phyloP scores from a whole-genome alignment of 2,888 invertebrate genomes.

The Cephus rjabovi region DNA sequence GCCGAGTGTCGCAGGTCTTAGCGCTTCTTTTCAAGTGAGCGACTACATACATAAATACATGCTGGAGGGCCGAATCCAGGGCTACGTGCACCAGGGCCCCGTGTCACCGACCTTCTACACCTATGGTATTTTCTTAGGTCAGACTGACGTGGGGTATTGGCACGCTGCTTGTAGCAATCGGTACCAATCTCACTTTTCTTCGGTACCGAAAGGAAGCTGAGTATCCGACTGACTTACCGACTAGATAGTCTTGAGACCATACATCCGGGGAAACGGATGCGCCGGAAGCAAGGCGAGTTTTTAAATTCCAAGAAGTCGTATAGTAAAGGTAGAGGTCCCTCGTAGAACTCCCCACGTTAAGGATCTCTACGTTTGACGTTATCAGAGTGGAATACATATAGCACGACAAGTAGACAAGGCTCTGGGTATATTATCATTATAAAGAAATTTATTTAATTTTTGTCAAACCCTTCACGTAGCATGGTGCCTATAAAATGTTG shows the following conservation, averaged over 20 bases:
- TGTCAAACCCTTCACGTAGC: neutral
- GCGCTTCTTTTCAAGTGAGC: neutral
- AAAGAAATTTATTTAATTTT: neutral
- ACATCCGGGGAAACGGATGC: slow-evolving; percentile 33
- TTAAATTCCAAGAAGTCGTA: slow-evolving; percentile 12
- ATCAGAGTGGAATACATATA: neutral
- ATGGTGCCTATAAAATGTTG: neutral
- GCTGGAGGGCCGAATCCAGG: neutral
- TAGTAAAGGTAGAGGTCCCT: neutral
- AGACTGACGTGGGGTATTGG: neutral
- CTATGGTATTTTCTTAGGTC: neutral
- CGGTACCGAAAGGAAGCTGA: neutral
- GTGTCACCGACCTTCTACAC: neutral
- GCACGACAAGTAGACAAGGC: neutral
- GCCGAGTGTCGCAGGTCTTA: slow-evolving; percentile 1
- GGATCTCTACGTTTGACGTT: neutral
- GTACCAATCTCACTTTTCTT: neutral
- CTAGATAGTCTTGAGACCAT: neutral
- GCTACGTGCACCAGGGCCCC: neutral
- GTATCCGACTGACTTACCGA: neutral
- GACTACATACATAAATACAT: neutral
- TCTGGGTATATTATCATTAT: neutral
- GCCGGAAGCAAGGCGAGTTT: slow-evolving; percentile 35
- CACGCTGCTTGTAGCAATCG: neutral
- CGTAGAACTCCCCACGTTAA: neutral